Base-by-base conservation (phyloP, 1,140 invertebrate species). In the Diachasma alloeum region DNA sequence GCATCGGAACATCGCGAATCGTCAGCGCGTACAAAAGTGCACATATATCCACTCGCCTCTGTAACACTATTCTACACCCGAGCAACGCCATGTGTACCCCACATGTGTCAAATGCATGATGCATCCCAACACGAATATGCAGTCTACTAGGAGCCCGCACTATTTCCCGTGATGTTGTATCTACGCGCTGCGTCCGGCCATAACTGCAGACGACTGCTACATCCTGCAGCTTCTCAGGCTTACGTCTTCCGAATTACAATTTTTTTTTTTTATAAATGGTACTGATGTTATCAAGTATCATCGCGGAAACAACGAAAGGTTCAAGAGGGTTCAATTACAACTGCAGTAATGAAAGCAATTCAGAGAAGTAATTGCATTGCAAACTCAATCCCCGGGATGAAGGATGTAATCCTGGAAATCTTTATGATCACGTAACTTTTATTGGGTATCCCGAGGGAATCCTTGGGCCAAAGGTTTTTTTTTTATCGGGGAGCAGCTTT, bases 41-140 rank as follows among this genome's bases (percentile, higher is more conserved):
- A 69, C 31, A 31, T 6, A 31, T 73, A 72, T 67, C 1, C 69
- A 15, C 66, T 24, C n/a, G 59, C 72, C 74, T 69, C 74, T 72
- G 56, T 75, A 68, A 72, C 74, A 42, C 67, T 68, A 22, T 74
- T 74, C 48, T 19, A 53, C 59, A 72, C 46, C 63, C 78, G 76
- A 78, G 44, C 42, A 63, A 26, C 63, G 72, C 71, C 70, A 77
- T 77, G 76, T 81, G 76, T 73, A 66, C 63, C 31, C 70, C 78
- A 81, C 78, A 81, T 78, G 79, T 79, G 75, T 81, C 82, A 81
- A 79, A 80, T 81, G 80, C 79, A 79, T 79, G 76, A 81, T 79
- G 79, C 68, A 79, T 76, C 75, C 48, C 53, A 48, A 74, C 69
- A 44, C 75, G 59, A 56, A 74, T 78, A 77, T 81, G 80, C 46